Percentiles rank a stretch among this genome's conserved stretches.
These are phyloP conservation scores for Metaphire vulgaris DNA, from an alignment of 1,140 invertebrate genomes.

Conservation along the genomic window DNA sequence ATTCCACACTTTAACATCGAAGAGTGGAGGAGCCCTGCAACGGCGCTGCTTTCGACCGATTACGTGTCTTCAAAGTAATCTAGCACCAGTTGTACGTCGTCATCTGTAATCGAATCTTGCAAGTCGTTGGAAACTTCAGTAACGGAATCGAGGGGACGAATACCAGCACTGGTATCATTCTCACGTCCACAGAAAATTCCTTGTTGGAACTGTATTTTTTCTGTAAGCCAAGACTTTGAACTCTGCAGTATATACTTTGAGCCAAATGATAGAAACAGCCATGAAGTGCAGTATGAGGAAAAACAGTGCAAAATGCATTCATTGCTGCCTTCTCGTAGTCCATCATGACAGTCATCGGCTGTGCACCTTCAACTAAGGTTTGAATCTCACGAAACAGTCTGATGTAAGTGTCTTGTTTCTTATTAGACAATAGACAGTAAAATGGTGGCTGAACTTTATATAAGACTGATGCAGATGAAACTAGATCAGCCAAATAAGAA, in stretches of 20 bases:
- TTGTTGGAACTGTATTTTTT: neutral
- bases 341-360: neutral
- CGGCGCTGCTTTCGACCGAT: neutral
- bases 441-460: neutral
- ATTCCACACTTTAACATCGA: neutral
- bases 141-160: neutral
- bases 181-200: neutral
- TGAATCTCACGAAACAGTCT: neutral
- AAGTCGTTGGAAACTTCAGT: neutral
- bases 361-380: neutral
- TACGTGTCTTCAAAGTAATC: neutral
- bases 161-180: no score
- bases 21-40: neutral
- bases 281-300: neutral
- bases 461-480: no score
- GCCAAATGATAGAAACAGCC: neutral
- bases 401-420: neutral
- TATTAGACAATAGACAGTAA: neutral
- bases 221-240: neutral
- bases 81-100: neutral
- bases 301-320: neutral
- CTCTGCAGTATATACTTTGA: neutral
- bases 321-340: neutral
- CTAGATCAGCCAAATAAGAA: no score
- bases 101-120: neutral